Evolutionary conservation across 2,113 vertebrate species (phyloP).

Genomic region (Cervus canadensis): DNA sequence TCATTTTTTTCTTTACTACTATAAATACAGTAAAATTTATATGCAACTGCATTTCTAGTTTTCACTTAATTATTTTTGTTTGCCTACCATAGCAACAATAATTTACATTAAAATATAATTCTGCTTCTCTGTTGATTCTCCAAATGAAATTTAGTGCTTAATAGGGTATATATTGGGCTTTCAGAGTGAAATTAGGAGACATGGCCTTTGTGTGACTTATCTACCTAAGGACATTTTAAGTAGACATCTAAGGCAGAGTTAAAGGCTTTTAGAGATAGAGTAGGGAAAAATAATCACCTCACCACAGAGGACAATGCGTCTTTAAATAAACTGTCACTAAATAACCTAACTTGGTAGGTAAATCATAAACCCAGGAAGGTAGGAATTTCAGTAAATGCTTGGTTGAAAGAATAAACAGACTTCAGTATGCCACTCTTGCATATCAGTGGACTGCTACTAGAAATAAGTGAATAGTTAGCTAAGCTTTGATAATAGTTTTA

Average conservation of each 20-base stretch:
- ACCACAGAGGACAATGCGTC: neutral
- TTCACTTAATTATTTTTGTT: slow-evolving; percentile 6
- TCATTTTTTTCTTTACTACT: neutral
- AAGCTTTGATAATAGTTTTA: neutral
- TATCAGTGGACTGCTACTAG: neutral
- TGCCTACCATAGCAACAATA: neutral
- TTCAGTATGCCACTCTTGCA: neutral
- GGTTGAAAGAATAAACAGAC: neutral
- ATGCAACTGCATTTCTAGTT: neutral
- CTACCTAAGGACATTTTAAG: neutral
- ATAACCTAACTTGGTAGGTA: neutral
- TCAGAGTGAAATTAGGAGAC: neutral
- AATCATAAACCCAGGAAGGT: neutral
- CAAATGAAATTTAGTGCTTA: slow-evolving; percentile 22
- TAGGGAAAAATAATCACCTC: neutral
- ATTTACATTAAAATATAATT: neutral
- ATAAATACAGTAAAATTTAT: neutral
- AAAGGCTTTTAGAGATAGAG: neutral
- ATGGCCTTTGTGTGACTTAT: neutral
- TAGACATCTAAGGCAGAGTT: neutral
- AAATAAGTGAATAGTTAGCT: neutral
- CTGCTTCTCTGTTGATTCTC: neutral
- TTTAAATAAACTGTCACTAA: neutral
- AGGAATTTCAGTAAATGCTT: neutral
- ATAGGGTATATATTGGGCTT: neutral